Conservation (phyloP, 2,888 invertebrate species). For the Hirtodrosophila confusa region DNA sequence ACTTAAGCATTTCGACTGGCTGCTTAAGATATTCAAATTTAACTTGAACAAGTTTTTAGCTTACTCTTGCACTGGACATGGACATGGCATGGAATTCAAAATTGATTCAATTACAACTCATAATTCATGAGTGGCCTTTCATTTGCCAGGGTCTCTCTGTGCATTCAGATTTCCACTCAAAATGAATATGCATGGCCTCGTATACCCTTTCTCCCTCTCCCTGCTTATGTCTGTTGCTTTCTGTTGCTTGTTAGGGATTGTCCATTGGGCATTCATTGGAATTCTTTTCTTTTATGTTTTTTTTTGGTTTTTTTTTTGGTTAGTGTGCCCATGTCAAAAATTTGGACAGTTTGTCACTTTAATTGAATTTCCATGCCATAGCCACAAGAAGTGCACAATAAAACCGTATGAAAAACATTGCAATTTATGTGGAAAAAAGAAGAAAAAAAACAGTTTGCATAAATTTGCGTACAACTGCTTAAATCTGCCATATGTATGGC, state of each 20-base stretch:
- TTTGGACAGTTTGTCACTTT: constrained; percentile 81
- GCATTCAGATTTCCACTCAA: constrained; percentile 33
- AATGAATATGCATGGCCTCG: constrained; percentile 60
- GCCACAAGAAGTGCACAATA: constrained; percentile 48
- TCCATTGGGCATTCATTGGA: constrained; percentile 76
- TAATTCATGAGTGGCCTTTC: constrained; percentile 70
- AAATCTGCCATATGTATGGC: constrained; percentile 54
- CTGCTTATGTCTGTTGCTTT: constrained; percentile 20
- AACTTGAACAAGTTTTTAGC: constrained; percentile 20
- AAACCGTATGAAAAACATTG: constrained; percentile 38
- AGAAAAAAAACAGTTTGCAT: constrained; percentile 51
- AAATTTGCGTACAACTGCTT: constrained; percentile 67
- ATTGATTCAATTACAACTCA: constrained; percentile 72
- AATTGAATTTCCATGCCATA: constrained; percentile 76
- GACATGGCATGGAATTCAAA: constrained; percentile 16
- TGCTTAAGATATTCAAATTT: constrained; percentile 18
- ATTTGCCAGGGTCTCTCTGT: constrained; percentile 25
- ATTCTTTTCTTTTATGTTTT: constrained; percentile 35
- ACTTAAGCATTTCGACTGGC: constrained; percentile 17
- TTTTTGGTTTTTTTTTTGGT: constrained; percentile 19
- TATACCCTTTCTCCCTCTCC: constrained; percentile 10
- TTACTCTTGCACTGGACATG: constrained; percentile 3
- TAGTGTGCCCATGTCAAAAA: constrained; percentile 71
- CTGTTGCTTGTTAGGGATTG: constrained; percentile 57
- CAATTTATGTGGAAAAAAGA: constrained; percentile 44